These are phyloP conservation scores for Cremastinae sp. DNA, from an alignment of 2,888 invertebrate genomes.

Conservation along the genomic window DNA sequence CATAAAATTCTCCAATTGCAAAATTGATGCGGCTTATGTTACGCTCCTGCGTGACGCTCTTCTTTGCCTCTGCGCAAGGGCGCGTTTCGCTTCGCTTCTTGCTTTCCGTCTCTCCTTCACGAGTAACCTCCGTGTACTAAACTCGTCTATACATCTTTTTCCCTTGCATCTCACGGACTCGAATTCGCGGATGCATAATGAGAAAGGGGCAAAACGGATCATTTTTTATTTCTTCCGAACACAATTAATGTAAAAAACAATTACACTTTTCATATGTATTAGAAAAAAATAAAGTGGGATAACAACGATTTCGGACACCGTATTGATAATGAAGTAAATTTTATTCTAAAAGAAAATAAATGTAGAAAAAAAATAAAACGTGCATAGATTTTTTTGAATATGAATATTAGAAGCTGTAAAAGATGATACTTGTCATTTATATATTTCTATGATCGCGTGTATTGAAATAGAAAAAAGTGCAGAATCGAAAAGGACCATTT, in stretches of 20 bases:
- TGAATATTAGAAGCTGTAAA: not conserved
- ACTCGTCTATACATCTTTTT: too few species aligned
- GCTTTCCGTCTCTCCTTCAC: constrained; percentile 19
- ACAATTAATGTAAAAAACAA: too few species aligned
- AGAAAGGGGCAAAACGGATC: constrained; percentile 16
- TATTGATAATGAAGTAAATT: too few species aligned
- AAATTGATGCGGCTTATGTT: constrained; percentile 80
- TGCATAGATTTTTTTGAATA: not conserved
- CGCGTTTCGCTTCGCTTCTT: constrained; percentile 47
- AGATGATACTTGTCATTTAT: not conserved
- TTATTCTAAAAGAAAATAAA: too few species aligned
- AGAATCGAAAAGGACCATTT: not conserved
- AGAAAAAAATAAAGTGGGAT: too few species aligned
- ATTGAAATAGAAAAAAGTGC: too few species aligned
- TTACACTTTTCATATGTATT: too few species aligned
- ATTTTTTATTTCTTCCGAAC: not conserved
- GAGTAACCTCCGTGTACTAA: too few species aligned
- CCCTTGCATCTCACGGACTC: too few species aligned
- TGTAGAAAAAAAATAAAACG: too few species aligned
- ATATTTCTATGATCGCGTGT: too few species aligned
- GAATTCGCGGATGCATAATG: not conserved
- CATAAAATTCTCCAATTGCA: constrained; percentile 81
- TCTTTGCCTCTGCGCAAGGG: constrained; percentile 40
- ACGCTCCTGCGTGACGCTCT: constrained; percentile 64
- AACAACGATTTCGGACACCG: too few species aligned